These are phyloP conservation scores for Paraplagusia blochii DNA, from an alignment of 2,113 vertebrate genomes.

Conservation along the genomic window DNA sequence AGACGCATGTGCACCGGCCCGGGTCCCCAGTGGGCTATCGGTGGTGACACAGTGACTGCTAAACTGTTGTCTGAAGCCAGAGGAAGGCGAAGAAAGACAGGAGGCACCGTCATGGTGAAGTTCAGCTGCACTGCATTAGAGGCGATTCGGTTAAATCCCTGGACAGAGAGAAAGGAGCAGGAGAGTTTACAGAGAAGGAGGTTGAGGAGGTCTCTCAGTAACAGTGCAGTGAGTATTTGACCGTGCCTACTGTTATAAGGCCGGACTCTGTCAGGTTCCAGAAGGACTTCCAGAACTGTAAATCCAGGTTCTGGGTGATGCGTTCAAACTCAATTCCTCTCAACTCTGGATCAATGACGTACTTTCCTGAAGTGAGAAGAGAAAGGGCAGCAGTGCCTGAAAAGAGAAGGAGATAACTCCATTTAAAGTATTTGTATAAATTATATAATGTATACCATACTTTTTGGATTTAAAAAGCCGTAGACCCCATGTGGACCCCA, in stretches of 20 bases:
- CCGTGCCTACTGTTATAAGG: constrained; percentile 78
- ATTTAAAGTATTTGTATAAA: too few species aligned
- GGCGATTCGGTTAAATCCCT: constrained; percentile 82
- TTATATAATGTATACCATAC: too few species aligned
- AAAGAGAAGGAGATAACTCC: neutral
- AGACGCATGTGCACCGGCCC: constrained; percentile 82
- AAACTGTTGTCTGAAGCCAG: constrained; percentile 78
- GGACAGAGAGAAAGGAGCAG: neutral
- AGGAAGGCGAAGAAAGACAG: constrained; percentile 76
- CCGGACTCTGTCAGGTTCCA: constrained; percentile 91
- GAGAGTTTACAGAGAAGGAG: neutral
- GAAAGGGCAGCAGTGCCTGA: constrained; percentile 85
- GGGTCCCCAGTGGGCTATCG: constrained; percentile 83
- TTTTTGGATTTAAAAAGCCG: too few species aligned
- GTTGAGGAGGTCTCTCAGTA: neutral
- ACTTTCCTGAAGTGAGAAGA: constrained; percentile 85
- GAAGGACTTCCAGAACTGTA: constrained; percentile 91
- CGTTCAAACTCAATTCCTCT: constrained; percentile 85
- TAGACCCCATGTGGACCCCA: too few species aligned
- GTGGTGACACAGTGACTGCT: constrained; percentile 76
- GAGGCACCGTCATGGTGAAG: constrained; percentile 79
- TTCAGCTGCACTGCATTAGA: constrained; percentile 81
- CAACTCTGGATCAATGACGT: constrained; percentile 86
- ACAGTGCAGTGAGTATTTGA: neutral
- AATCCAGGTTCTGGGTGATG: constrained; percentile 86